Evolutionary conservation across 1,140 invertebrate species (phyloP).

Genomic region (Anthonomus grandis): DNA sequence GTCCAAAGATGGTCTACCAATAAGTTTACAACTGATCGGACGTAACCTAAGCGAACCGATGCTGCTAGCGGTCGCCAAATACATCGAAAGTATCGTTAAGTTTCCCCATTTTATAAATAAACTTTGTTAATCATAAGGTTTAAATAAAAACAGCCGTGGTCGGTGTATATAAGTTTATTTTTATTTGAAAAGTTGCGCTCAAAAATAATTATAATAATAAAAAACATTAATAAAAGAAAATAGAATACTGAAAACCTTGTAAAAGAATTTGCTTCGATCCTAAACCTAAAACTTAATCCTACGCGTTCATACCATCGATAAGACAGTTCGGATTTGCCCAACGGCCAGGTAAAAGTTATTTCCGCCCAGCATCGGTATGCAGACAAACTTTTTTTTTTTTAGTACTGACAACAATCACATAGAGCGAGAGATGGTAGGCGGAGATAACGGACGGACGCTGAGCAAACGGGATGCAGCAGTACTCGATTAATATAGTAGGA

Average conservation of each 20-base stretch:
- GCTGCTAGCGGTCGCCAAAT: conserved; percentile 77
- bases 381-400: too few relatives aligned
- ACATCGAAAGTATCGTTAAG: conserved; percentile 65
- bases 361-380: too few relatives aligned
- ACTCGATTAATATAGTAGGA: conserved; percentile 4
- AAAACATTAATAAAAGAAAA: not conserved
- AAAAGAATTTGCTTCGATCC: not conserved
- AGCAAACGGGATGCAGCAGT: too few relatives aligned
- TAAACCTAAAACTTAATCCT: not conserved
- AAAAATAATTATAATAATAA: conserved; percentile 3
- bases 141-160: not conserved
- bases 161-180: not conserved
- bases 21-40: conserved; percentile 92
- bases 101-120: conserved; percentile 34
- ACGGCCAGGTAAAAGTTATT: too few relatives aligned
- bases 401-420: too few relatives aligned
- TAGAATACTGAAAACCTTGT: conserved; percentile 13
- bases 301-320: too few relatives aligned
- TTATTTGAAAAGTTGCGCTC: conserved; percentile 1
- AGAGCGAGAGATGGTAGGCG: too few relatives aligned
- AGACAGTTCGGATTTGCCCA: too few relatives aligned
- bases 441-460: too few relatives aligned
- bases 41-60: conserved; percentile 72
- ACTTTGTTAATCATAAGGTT: conserved; percentile 1
- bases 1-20: conserved; percentile 74